A percentile compares a stretch with the other conserved stretches of the same genome.
phyloP scores from a whole-genome alignment of 2,113 vertebrate species.

The Leptosomus discolor region DNA sequence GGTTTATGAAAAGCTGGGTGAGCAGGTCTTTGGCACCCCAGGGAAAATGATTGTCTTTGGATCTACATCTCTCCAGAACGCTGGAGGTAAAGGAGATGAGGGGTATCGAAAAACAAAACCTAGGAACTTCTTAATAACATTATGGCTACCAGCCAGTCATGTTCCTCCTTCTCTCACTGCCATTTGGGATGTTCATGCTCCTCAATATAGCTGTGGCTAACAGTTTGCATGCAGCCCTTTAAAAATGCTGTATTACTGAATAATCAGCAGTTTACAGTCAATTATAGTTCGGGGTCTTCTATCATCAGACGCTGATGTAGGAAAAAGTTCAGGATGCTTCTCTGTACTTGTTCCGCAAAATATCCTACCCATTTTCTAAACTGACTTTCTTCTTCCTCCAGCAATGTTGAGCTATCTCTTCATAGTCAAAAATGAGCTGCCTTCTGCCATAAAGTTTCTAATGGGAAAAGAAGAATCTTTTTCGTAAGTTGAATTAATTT shows the following conservation, averaged over 20 bases:
- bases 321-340: neutral
- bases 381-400: slow-evolving; percentile 61
- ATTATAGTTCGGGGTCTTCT: neutral
- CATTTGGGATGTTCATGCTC: neutral
- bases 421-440: slow-evolving; percentile 95
- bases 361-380: slow-evolving; percentile 39
- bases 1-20: slow-evolving; percentile 82
- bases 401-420: slow-evolving; percentile 97
- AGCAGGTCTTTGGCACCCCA: slow-evolving; percentile 77
- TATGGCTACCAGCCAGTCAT: neutral
- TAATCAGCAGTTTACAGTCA: neutral
- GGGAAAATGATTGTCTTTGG: slow-evolving; percentile 79
- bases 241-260: neutral
- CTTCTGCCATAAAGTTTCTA: slow-evolving; percentile 87
- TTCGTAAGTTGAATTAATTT: slow-evolving; percentile 67
- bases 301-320: neutral
- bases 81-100: slow-evolving; percentile 74
- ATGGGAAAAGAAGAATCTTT: slow-evolving; percentile 69
- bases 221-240: neutral
- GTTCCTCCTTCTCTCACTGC: neutral
- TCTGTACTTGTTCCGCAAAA: neutral
- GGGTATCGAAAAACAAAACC: neutral
- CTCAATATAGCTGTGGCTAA: neutral
- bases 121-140: neutral
- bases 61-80: slow-evolving; percentile 79